These are phyloP conservation scores for Martes flavigula DNA, from an alignment of 2,797 vertebrate species.

Conservation along the genomic window DNA sequence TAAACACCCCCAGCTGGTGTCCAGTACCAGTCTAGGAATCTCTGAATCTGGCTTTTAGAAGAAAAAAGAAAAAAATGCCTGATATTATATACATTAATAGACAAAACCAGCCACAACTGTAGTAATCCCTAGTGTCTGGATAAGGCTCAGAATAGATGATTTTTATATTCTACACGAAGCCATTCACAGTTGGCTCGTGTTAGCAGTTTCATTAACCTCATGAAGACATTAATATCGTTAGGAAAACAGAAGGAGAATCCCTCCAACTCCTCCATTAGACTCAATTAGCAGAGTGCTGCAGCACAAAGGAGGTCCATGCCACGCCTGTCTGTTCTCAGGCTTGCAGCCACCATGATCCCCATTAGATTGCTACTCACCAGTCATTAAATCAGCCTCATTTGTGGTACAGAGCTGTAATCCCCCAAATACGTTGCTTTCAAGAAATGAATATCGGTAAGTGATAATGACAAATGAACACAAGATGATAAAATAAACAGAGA, in stretches of 20 bases:
- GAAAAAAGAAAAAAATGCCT: neutral
- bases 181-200: neutral
- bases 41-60: neutral
- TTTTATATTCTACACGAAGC: neutral
- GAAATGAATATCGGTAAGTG: conserved; percentile 42
- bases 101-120: neutral
- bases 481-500: neutral
- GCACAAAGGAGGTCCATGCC: neutral
- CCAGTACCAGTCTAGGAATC: neutral
- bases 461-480: conserved; percentile 46
- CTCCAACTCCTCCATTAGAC: conserved; percentile 49
- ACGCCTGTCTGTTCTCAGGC: neutral
- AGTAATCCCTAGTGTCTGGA: neutral
- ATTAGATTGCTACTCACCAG: neutral
- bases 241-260: conserved; percentile 51
- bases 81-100: neutral
- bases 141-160: neutral
- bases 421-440: conserved; percentile 54
- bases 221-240: conserved; percentile 52
- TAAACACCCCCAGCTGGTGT: neutral
- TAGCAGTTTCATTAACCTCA: conserved; percentile 58
- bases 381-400: conserved; percentile 28
- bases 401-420: neutral
- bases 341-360: neutral
- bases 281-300: neutral